phyloP scores from a whole-genome alignment of 2,113 vertebrate species.

The Brevimyrus niger region DNA sequence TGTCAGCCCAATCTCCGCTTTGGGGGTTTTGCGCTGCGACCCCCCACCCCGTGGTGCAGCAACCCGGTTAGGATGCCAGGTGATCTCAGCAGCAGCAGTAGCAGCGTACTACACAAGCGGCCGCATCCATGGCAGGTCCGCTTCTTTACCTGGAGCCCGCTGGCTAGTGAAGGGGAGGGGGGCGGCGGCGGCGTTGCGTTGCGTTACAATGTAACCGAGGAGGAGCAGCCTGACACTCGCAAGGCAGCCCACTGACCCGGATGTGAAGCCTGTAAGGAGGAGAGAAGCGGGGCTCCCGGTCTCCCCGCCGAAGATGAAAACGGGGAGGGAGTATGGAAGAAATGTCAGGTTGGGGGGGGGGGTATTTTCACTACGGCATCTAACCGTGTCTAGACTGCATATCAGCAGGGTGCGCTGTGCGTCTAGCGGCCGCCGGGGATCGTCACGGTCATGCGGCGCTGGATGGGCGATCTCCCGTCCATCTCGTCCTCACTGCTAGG shows the following conservation, averaged over 20 bases:
- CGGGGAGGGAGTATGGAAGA: not conserved
- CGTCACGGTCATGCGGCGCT: not conserved
- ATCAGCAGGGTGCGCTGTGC: not conserved
- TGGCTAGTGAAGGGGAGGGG: slow-evolving; percentile 31
- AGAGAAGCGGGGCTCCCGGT: slow-evolving; percentile 59
- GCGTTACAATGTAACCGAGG: slow-evolving; percentile 48
- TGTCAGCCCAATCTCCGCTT: slow-evolving; percentile 8
- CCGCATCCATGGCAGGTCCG: slow-evolving; percentile 46
- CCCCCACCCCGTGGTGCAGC: not conserved
- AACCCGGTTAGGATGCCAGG: slow-evolving; percentile 42
- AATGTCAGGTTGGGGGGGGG: slow-evolving; percentile 22
- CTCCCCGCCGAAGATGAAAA: slow-evolving; percentile 49
- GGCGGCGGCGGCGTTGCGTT: slow-evolving; percentile 27
- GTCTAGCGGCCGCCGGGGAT: not conserved
- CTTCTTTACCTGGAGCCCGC: slow-evolving; percentile 39
- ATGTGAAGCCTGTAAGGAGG: slow-evolving; percentile 67
- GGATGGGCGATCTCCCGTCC: not conserved
- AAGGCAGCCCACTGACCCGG: slow-evolving; percentile 63
- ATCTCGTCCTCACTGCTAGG: not conserved
- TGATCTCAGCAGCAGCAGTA: slow-evolving; percentile 45
- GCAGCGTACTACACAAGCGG: slow-evolving; percentile 40
- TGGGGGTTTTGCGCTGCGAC: not conserved
- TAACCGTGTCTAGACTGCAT: not conserved
- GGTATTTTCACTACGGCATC: slow-evolving; percentile 9
- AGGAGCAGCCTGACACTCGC: slow-evolving; percentile 46